Conservation (phyloP, 2,113 vertebrate genomes). For the Rhinolophus ferrumequinum region DNA sequence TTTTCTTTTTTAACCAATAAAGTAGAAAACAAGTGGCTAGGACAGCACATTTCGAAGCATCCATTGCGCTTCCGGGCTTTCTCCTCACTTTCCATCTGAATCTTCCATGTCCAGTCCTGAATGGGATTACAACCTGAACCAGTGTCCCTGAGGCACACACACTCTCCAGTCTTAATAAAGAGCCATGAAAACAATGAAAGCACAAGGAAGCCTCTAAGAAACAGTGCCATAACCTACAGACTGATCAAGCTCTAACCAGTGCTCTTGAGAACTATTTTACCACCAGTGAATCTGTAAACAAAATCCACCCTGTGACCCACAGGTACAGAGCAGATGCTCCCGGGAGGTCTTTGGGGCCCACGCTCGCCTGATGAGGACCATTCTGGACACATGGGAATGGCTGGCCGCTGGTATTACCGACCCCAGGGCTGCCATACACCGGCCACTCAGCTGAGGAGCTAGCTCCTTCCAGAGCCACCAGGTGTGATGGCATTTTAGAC, state of each 20-base stretch:
- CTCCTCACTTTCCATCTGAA: constrained; percentile 41
- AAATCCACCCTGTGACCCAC: fast-evolving
- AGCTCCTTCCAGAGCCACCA: background rate
- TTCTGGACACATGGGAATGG: fast-evolving
- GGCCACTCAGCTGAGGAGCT: background rate
- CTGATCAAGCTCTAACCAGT: too few species aligned
- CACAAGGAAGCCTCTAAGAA: background rate
- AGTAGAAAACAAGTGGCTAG: background rate
- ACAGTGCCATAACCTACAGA: background rate
- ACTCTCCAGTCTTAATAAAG: background rate
- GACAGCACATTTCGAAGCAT: background rate
- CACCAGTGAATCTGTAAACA: background rate
- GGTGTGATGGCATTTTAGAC: too few species aligned
- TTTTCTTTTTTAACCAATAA: background rate
- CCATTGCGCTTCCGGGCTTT: background rate
- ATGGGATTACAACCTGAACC: background rate
- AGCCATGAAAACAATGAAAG: background rate
- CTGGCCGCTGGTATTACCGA: background rate
- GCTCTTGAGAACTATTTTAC: background rate
- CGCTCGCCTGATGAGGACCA: fast-evolving
- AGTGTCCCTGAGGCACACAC: background rate
- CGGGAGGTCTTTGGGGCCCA: background rate
- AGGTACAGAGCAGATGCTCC: fast-evolving
- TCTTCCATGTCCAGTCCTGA: background rate
- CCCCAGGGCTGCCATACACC: background rate